Evolutionary conservation across 2,797 vertebrate species (phyloP).

Genomic region (Coluber constrictor): DNA sequence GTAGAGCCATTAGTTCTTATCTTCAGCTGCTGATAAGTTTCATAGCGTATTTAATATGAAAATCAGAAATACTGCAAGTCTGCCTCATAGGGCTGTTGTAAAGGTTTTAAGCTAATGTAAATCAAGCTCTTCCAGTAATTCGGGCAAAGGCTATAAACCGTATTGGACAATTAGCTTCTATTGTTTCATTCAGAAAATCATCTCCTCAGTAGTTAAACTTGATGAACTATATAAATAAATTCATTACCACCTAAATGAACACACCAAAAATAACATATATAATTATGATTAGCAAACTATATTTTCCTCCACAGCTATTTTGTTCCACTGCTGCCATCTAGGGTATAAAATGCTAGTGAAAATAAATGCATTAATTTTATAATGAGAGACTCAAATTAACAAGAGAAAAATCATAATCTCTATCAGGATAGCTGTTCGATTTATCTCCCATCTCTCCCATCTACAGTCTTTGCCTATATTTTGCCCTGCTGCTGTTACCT

Average conservation of each 20-base stretch:
- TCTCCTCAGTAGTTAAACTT: neutral
- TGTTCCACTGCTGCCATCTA: conserved; percentile 79
- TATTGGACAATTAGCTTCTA: neutral
- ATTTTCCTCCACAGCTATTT: conserved; percentile 51
- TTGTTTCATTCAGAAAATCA: neutral
- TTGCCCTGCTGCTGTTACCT: conserved; percentile 58
- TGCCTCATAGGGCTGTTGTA: neutral
- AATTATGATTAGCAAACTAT: conserved; percentile 5
- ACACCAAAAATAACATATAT: neutral
- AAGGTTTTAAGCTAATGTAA: neutral
- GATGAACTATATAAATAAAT: conserved; percentile 3
- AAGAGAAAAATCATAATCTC: conserved; percentile 7
- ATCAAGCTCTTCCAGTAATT: neutral
- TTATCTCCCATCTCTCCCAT: too few species aligned
- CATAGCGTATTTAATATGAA: neutral
- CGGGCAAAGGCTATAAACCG: neutral
- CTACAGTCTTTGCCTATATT: conserved; percentile 21
- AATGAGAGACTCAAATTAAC: conserved; percentile 45
- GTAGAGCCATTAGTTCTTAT: neutral
- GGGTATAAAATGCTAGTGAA: conserved; percentile 55
- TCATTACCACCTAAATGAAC: neutral
- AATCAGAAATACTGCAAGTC: neutral
- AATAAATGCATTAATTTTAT: conserved; percentile 41
- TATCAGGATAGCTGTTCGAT: neutral
- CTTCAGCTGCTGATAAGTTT: neutral